phyloP scores from a whole-genome alignment of 2,888 invertebrate genomes.

The Dendrolimus pini region DNA sequence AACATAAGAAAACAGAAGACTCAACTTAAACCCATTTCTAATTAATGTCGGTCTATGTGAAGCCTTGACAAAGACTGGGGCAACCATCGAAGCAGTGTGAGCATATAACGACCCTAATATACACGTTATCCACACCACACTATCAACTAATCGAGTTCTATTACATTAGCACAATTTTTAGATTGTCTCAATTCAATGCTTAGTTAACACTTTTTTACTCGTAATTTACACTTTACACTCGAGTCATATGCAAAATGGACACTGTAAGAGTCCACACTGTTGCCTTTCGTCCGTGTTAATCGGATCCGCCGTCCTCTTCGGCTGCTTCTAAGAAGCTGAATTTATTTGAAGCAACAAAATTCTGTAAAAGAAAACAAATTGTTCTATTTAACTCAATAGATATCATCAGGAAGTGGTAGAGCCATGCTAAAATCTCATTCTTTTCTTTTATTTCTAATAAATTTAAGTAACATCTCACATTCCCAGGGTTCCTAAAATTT shows the following conservation, averaged over 20 bases:
- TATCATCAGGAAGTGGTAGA: too few species aligned
- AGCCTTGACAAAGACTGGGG: slow-evolving; percentile 56
- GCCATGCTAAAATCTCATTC: too few species aligned
- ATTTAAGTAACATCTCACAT: too few species aligned
- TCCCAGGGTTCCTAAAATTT: too few species aligned
- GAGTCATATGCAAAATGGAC: slow-evolving; percentile 51
- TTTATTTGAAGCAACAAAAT: slow-evolving; percentile 86
- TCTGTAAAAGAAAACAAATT: slow-evolving; percentile 58
- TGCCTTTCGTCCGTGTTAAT: slow-evolving; percentile 38
- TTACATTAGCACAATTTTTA: slow-evolving; percentile 53
- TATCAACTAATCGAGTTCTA: slow-evolving; percentile 57
- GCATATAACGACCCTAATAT: slow-evolving; percentile 53
- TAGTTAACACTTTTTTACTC: slow-evolving; percentile 42
- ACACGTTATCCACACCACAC: slow-evolving; percentile 55
- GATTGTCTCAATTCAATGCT: slow-evolving; percentile 47
- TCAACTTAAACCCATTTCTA: too few species aligned
- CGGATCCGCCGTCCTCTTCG: slow-evolving; percentile 67
- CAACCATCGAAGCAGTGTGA: slow-evolving; percentile 50
- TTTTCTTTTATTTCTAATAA: too few species aligned
- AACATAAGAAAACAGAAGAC: too few species aligned
- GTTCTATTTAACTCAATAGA: too few species aligned
- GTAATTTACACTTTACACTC: slow-evolving; percentile 72
- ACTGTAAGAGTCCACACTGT: slow-evolving; percentile 39
- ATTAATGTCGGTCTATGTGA: slow-evolving; percentile 2
- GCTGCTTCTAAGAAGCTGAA: slow-evolving; percentile 84